A percentile compares a stretch with the other conserved stretches of the same genome.
Evolutionary conservation across 2,113 vertebrate species (phyloP).

Genomic region (Percina caprodes): DNA sequence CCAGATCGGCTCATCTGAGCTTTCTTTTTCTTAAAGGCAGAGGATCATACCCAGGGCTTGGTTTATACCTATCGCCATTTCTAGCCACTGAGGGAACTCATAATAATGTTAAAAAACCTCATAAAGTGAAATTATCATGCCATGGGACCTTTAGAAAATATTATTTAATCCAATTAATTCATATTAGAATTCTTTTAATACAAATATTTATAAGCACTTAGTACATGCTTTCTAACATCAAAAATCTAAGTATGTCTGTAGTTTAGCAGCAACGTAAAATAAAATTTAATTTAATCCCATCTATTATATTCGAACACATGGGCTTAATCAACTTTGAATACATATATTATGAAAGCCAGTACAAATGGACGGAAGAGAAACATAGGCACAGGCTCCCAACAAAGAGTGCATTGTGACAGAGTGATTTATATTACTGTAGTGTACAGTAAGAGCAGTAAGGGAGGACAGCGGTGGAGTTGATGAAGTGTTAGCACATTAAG

Average conservation of each 20-base stretch:
- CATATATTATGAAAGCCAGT: background rate
- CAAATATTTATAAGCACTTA: background rate
- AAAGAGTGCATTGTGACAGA: slow-evolving; percentile 45
- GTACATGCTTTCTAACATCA: background rate
- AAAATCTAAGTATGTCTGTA: background rate
- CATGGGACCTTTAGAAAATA: too few species aligned
- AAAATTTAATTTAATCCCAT: background rate
- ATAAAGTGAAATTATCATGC: too few species aligned
- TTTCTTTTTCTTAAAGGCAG: too few species aligned
- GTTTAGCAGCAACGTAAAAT: background rate
- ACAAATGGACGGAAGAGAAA: slow-evolving; percentile 1
- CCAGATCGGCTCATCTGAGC: too few species aligned
- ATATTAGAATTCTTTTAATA: background rate
- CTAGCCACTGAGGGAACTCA: too few species aligned
- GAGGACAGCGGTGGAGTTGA: slow-evolving; percentile 33
- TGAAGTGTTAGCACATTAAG: slow-evolving; percentile 18
- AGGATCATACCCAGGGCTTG: too few species aligned
- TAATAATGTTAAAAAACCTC: too few species aligned
- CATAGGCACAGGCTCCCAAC: slow-evolving; percentile 27
- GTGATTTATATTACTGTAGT: slow-evolving; percentile 25
- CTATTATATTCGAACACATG: slow-evolving; percentile 23
- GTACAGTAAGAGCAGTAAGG: slow-evolving; percentile 16
- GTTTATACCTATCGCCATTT: too few species aligned
- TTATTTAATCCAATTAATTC: background rate
- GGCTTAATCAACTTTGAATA: slow-evolving; percentile 12